phyloP scores from a whole-genome alignment of 2,797 vertebrate species.

The Halcyon chelicuti region DNA sequence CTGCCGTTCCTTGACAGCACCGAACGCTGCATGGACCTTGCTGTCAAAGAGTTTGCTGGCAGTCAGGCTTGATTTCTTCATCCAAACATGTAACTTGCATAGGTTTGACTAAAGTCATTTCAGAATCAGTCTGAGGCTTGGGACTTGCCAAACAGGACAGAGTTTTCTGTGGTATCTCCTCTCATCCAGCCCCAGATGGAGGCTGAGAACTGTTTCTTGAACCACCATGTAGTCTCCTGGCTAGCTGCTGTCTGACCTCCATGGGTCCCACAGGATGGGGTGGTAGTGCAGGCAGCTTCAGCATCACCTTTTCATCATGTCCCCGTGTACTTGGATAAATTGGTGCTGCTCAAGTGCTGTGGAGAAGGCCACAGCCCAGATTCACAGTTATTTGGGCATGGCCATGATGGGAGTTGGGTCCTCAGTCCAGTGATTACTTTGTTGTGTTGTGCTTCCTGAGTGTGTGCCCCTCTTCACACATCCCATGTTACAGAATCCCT shows the following conservation, averaged over 20 bases:
- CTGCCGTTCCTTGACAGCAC: not conserved
- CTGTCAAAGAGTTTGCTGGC: not conserved
- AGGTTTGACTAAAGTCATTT: constrained; percentile 44
- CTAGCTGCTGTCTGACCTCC: not conserved
- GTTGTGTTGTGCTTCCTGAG: not conserved
- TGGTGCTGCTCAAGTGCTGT: not conserved
- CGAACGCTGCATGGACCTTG: not conserved
- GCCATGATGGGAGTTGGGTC: not conserved
- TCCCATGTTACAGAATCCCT: not conserved
- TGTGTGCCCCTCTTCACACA: not conserved
- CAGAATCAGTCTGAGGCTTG: constrained; percentile 35
- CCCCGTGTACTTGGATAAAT: not conserved
- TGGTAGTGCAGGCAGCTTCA: not conserved
- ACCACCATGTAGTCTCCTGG: not conserved
- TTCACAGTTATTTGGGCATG: not conserved
- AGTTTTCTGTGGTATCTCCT: constrained; percentile 41
- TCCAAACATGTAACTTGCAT: not conserved
- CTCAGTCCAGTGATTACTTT: not conserved
- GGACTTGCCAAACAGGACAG: constrained; percentile 39
- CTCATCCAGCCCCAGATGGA: not conserved
- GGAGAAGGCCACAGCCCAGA: not conserved
- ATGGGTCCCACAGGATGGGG: not conserved
- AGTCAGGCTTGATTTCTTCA: constrained; percentile 32
- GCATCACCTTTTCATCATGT: not conserved
- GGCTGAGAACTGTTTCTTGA: not conserved